These are phyloP conservation scores for Silurus meridionalis DNA, from an alignment of 2,113 vertebrate species.

Conservation along the genomic window DNA sequence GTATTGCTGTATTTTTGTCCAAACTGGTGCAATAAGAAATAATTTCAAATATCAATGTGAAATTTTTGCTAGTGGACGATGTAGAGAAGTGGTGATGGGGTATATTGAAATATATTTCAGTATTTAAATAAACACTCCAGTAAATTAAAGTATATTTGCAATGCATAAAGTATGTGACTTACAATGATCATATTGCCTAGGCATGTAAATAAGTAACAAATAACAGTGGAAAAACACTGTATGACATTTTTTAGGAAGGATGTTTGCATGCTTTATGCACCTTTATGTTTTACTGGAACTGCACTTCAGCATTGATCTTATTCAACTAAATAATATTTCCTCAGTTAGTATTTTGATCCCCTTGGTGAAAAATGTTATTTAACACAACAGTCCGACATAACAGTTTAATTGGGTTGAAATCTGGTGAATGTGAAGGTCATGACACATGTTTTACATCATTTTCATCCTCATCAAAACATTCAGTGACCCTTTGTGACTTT, in stretches of 20 bases:
- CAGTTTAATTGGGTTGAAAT: not conserved
- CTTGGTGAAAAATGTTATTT: not conserved
- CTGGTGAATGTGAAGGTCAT: not conserved
- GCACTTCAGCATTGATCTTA: not conserved
- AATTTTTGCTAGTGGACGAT: not conserved
- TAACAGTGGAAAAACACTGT: not conserved
- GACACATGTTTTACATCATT: not conserved
- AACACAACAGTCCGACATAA: not conserved
- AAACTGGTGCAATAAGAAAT: not conserved
- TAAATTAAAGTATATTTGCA: not conserved
- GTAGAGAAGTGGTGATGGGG: not conserved
- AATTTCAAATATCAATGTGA: not conserved
- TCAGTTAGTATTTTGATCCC: not conserved
- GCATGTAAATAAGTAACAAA: not conserved
- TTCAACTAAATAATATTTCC: not conserved
- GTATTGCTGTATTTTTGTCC: not conserved
- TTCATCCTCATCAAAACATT: not conserved
- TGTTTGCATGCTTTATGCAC: too few species aligned
- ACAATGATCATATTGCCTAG: not conserved
- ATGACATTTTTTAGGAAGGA: too few species aligned
- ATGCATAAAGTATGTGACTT: not conserved
- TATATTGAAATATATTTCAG: not conserved
- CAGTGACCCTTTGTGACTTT: not conserved
- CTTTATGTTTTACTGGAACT: not conserved
- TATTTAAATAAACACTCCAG: too few species aligned